Evolutionary conservation across 2,888 invertebrate genomes (phyloP).

Genomic region (Pomacea canaliculata): DNA sequence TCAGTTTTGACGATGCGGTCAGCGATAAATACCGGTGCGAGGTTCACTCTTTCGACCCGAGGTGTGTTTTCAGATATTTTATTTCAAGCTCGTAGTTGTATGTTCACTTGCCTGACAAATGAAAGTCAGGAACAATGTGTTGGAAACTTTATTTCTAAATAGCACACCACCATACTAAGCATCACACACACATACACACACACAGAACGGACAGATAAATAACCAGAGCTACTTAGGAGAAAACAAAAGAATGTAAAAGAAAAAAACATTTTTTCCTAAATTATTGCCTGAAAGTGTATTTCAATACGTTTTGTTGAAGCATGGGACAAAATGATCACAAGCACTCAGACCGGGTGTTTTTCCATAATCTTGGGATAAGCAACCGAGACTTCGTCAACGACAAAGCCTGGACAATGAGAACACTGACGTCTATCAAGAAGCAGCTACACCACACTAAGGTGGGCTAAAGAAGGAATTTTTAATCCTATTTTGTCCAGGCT

Average conservation of each 20-base stretch:
- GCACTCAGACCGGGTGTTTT: conserved; percentile 34
- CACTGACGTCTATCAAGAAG: conserved; percentile 37
- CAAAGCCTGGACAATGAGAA: conserved; percentile 48
- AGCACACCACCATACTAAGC: too few relatives aligned
- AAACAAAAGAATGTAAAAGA: too few relatives aligned
- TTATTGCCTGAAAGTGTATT: too few relatives aligned
- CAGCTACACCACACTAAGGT: conserved; percentile 43
- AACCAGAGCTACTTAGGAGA: too few relatives aligned
- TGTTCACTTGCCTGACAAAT: too few relatives aligned
- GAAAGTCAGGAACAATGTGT: too few relatives aligned
- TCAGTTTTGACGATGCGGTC: conserved; percentile 50
- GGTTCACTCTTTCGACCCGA: conserved; percentile 53
- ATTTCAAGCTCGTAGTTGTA: too few relatives aligned
- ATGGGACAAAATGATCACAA: conserved; percentile 20
- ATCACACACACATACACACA: too few relatives aligned
- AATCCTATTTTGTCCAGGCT: too few relatives aligned
- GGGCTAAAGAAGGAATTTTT: neutral
- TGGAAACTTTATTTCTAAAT: too few relatives aligned
- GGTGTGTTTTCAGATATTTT: conserved; percentile 15
- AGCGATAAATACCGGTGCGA: conserved; percentile 46
- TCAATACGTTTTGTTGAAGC: neutral
- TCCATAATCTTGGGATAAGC: conserved; percentile 41
- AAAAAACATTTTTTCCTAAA: too few relatives aligned
- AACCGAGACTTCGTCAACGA: conserved; percentile 34
- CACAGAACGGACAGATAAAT: too few relatives aligned